phyloP scores from a whole-genome alignment of 2,113 vertebrate genomes.

The Dromiciops gliroides region DNA sequence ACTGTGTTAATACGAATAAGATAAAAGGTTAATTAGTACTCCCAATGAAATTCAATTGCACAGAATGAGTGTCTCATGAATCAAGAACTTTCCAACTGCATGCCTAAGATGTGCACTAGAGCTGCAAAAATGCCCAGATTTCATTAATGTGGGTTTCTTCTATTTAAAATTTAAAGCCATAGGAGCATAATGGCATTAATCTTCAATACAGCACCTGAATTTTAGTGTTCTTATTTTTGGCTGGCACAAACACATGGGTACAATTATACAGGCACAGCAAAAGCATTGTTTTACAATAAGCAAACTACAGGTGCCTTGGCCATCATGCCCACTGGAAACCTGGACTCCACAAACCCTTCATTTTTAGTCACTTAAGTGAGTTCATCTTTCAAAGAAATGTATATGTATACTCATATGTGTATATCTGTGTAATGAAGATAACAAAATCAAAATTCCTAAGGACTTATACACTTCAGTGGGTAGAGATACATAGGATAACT shows the following conservation, averaged over 20 bases:
- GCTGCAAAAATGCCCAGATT: conserved; percentile 3
- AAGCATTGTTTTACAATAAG: background rate
- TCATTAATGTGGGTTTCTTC: conserved; percentile 20
- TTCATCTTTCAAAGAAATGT: background rate
- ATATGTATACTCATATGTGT: background rate
- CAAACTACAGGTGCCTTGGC: conserved; percentile 28
- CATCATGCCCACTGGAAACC: background rate
- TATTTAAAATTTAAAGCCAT: conserved; percentile 5
- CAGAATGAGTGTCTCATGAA: conserved; percentile 57
- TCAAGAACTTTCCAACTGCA: conserved; percentile 53
- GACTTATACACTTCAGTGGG: background rate
- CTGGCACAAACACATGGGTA: background rate
- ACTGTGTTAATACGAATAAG: conserved; percentile 43
- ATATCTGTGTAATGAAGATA: background rate
- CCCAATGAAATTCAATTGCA: conserved; percentile 42
- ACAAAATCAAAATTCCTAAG: background rate
- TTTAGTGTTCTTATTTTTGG: conserved; percentile 56
- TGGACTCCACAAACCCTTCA: background rate
- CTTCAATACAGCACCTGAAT: conserved; percentile 46
- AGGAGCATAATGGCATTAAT: conserved; percentile 5
- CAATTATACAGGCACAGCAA: conserved; percentile 18
- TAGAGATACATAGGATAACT: background rate
- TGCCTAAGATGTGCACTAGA: conserved; percentile 29
- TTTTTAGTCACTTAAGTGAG: background rate
- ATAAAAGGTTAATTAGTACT: conserved; percentile 62